These are phyloP conservation scores for Euura saliciscinereae DNA, from an alignment of 1,140 invertebrate species.

Conservation along the genomic window DNA sequence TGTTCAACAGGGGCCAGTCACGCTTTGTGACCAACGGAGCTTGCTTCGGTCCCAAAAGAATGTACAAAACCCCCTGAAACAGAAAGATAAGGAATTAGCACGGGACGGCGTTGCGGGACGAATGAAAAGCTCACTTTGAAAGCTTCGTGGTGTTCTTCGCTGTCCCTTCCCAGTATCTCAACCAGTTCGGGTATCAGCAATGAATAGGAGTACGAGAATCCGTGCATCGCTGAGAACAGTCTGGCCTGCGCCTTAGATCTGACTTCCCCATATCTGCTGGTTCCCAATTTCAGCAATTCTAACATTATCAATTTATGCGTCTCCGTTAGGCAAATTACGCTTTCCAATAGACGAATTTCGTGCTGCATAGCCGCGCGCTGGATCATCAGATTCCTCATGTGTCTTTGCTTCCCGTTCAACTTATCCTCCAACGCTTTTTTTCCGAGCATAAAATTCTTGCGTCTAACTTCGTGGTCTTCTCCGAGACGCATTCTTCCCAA, in stretches of 20 bases:
- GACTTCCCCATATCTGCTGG: constrained; percentile 74
- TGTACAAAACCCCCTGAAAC: constrained; percentile 74
- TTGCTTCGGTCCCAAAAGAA: constrained; percentile 71
- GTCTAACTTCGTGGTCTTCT: constrained; percentile 61
- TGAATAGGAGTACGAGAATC: constrained; percentile 68
- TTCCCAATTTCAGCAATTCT: constrained; percentile 69
- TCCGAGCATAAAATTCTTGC: constrained; percentile 65
- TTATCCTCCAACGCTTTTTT: constrained; percentile 70
- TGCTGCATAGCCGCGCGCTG: constrained; percentile 73
- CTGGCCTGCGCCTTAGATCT: constrained; percentile 68
- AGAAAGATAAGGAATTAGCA: constrained; percentile 12
- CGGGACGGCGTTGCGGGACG: background rate
- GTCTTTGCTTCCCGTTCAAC: constrained; percentile 65
- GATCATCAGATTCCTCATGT: constrained; percentile 69
- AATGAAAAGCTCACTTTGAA: constrained; percentile 66
- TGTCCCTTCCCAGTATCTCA: constrained; percentile 65
- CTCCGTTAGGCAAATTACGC: constrained; percentile 56
- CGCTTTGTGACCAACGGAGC: constrained; percentile 69
- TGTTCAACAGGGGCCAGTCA: constrained; percentile 75
- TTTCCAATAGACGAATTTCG: constrained; percentile 62
- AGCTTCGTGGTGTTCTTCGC: constrained; percentile 69
- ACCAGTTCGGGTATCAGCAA: constrained; percentile 66
- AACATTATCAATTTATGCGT: constrained; percentile 68
- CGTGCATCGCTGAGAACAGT: constrained; percentile 59
- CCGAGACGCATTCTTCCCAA: constrained; percentile 61